phyloP scores from a whole-genome alignment of 2,888 invertebrate genomes.

The Pachliopta kotzebuea region DNA sequence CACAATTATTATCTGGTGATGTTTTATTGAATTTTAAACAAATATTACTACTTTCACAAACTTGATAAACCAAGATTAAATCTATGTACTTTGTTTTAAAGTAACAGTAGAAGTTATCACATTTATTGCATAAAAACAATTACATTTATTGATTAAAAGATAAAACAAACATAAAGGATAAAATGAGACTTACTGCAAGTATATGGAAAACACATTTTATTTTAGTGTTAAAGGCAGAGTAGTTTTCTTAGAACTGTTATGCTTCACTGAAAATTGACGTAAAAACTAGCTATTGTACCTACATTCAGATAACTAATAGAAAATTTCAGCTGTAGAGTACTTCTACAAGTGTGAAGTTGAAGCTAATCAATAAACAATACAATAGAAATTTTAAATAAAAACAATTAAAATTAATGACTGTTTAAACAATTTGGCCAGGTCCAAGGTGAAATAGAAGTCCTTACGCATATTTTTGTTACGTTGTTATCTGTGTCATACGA shows the following conservation, averaged over 20 bases:
- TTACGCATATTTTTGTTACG: slow-evolving; percentile 28
- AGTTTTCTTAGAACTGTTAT: slow-evolving; percentile 43
- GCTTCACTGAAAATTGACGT: slow-evolving; percentile 62
- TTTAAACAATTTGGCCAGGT: slow-evolving; percentile 35
- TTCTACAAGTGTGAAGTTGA: slow-evolving; percentile 58
- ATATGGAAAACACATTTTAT: slow-evolving; percentile 55
- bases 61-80: neutral
- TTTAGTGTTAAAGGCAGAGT: slow-evolving; percentile 30
- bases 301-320: slow-evolving; percentile 54
- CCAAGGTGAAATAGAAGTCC: slow-evolving; percentile 48
- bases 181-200: slow-evolving; percentile 54
- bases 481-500: slow-evolving; percentile 36
- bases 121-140: slow-evolving; percentile 5
- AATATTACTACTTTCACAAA: neutral
- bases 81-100: slow-evolving; percentile 6
- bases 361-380: slow-evolving; percentile 42
- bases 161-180: slow-evolving; percentile 14
- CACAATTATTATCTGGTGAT: too few relatives aligned
- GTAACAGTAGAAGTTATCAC: slow-evolving; percentile 10
- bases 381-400: slow-evolving; percentile 39
- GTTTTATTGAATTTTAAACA: neutral
- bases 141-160: slow-evolving; percentile 2
- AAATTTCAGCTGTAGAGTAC: slow-evolving; percentile 38
- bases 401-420: slow-evolving; percentile 40
- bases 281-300: slow-evolving; percentile 48